Base-by-base conservation (phyloP, 2,797 vertebrate genomes). In the Tadarida brasiliensis region DNA sequence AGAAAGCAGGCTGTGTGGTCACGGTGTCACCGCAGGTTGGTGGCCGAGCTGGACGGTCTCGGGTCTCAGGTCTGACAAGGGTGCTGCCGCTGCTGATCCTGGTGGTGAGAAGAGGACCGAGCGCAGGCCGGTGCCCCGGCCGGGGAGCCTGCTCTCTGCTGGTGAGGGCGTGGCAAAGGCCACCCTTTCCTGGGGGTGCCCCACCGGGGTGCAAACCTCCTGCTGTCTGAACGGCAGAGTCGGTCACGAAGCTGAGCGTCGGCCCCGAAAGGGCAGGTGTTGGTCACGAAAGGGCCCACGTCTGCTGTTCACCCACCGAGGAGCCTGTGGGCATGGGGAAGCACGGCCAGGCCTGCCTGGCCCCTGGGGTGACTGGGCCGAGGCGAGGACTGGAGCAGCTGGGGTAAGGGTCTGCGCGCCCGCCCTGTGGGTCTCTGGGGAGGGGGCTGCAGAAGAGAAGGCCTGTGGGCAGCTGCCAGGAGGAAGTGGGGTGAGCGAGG, bases 281-380 rank as follows among this genome's bases (percentile, higher is more conserved):
- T 20, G 7, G 63, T n/a, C 49, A 20, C 16, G 7, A 3, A 0
- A 59, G 3, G n/a, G 39, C 3, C 44, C 26, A 15, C 9, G 49
- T 0, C 44, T 9, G 47, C 19, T 1, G 35, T 24, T 11, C 4
- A 17, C 2, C 39, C 7, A 8, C 15, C 63, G 33, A 7, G 35
- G 70, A 5, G 35, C 39, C 70, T 14, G 33, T 2, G 19, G 54
- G n/a, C 24, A 1, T 2, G 11, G 10, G 49, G 54, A 77, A 68
- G 57, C 47, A 12, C 7, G 0, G 5, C 8, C 2, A n/a, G 49
- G n/a, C 30, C 65, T 61, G 28, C 12, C 28, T 1, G 8, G 47
- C n/a, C n/a, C n/a, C n/a, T n/a, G n/a, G n/a, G n/a, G n/a, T n/a
- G n/a, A n/a, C n/a, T 44, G 49, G 57, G 35, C 24, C 0, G n/a